phyloP scores from a whole-genome alignment of 2,888 invertebrate species.

The Romanomermis culicivorax region DNA sequence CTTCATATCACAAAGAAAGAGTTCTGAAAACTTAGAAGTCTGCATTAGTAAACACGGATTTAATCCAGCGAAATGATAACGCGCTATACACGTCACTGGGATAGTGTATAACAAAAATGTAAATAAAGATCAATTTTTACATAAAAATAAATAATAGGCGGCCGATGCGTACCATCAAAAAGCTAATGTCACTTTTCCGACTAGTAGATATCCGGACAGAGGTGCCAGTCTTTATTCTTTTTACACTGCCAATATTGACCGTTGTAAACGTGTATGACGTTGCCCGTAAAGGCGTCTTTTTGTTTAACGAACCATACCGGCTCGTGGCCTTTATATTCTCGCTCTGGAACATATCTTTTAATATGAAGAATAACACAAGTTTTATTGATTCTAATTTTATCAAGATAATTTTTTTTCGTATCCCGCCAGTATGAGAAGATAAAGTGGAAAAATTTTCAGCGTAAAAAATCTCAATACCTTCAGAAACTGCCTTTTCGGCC shows the following conservation, averaged over 20 bases:
- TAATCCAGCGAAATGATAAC: too few relatives aligned
- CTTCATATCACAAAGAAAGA: too few relatives aligned
- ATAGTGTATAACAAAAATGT: too few relatives aligned
- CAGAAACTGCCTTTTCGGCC: conserved; percentile 41
- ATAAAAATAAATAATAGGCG: too few relatives aligned
- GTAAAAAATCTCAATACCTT: conserved; percentile 25
- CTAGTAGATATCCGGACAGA: conserved; percentile 74
- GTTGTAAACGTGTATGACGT: conserved; percentile 52
- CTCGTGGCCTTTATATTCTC: conserved; percentile 49
- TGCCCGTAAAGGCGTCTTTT: conserved; percentile 43
- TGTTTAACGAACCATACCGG: conserved; percentile 75
- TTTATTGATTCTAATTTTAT: too few relatives aligned
- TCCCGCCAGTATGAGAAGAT: background rate
- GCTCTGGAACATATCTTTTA: conserved; percentile 36
- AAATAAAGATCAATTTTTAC: too few relatives aligned
- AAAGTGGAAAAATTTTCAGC: background rate
- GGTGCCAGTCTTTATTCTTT: conserved; percentile 59
- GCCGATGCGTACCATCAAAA: too few relatives aligned
- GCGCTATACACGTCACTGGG: too few relatives aligned
- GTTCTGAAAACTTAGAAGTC: too few relatives aligned
- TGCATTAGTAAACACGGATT: too few relatives aligned
- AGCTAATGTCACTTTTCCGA: too few relatives aligned
- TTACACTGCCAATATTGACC: conserved; percentile 84
- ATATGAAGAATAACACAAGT: too few relatives aligned
- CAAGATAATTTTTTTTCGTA: background rate